Evolutionary conservation across 2,113 vertebrate genomes (phyloP).

Genomic region (Syrmaticus mikado): DNA sequence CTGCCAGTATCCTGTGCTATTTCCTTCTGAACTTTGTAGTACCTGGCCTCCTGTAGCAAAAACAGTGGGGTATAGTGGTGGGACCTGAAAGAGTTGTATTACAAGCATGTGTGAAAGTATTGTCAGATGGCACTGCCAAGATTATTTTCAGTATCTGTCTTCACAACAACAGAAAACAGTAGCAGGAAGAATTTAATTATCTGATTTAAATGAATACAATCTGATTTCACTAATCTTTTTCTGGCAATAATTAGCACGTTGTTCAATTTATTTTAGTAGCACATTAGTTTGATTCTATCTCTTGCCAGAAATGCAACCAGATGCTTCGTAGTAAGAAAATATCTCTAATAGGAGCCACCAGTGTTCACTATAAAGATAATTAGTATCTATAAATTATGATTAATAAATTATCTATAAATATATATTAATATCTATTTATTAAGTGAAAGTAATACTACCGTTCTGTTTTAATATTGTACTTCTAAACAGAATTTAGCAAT

Average conservation of each 20-base stretch:
- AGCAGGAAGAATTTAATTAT: constrained; percentile 36
- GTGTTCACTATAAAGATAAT: background rate
- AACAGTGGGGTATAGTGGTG: background rate
- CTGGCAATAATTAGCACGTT: constrained; percentile 40
- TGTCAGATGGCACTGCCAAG: background rate
- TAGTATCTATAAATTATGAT: background rate
- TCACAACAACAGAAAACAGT: background rate
- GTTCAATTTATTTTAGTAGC: constrained; percentile 53
- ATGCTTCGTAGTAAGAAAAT: constrained; percentile 19
- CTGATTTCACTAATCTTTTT: constrained; percentile 7
- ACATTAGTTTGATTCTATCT: background rate
- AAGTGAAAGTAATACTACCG: background rate
- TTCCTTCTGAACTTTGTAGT: background rate
- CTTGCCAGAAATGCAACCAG: constrained; percentile 22
- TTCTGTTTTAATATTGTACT: background rate
- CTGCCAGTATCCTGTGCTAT: background rate
- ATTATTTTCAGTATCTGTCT: background rate
- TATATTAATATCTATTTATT: background rate
- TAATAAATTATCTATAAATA: no score
- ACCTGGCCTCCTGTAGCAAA: background rate
- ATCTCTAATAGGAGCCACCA: background rate
- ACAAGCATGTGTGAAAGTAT: background rate
- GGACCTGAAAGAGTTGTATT: background rate
- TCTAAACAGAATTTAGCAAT: background rate
- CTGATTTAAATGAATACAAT: constrained; percentile 35